Percentiles rank a stretch among this genome's conserved stretches.
phyloP scores from a whole-genome alignment of 2,113 vertebrate species.

The Menura novaehollandiae region DNA sequence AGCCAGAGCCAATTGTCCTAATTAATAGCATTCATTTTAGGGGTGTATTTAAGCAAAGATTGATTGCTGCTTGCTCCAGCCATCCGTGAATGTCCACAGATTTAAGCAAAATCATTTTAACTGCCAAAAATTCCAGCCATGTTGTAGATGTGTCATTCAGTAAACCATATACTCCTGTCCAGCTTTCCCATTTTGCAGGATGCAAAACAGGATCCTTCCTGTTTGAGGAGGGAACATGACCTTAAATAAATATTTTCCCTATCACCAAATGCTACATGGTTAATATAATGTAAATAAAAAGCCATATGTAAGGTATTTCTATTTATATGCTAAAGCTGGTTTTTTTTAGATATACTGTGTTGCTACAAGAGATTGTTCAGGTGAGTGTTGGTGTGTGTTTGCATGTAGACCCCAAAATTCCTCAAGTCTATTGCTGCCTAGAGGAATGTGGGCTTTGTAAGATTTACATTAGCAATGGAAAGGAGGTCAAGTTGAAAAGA shows the following conservation, averaged over 20 bases:
- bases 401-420: not conserved
- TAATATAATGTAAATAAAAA: not conserved
- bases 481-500: not conserved
- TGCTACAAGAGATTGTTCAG: not conserved
- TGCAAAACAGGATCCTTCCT: not conserved
- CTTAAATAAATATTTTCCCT: not conserved
- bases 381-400: not conserved
- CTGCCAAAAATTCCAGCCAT: not conserved
- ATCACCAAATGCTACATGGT: not conserved
- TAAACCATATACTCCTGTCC: not conserved
- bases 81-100: not conserved
- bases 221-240: not conserved
- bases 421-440: not conserved
- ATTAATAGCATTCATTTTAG: not conserved
- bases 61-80: not conserved
- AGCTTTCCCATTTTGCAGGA: not conserved
- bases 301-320: not conserved
- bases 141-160: not conserved
- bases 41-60: not conserved
- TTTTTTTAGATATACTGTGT: not conserved
- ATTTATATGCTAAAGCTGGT: not conserved
- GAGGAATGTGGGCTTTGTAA: not conserved
- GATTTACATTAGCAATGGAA: not conserved
- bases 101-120: not conserved
- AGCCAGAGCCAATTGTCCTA: not conserved